Evolutionary conservation across 2,888 invertebrate genomes (phyloP).

Genomic region (Crioceris asparagi): DNA sequence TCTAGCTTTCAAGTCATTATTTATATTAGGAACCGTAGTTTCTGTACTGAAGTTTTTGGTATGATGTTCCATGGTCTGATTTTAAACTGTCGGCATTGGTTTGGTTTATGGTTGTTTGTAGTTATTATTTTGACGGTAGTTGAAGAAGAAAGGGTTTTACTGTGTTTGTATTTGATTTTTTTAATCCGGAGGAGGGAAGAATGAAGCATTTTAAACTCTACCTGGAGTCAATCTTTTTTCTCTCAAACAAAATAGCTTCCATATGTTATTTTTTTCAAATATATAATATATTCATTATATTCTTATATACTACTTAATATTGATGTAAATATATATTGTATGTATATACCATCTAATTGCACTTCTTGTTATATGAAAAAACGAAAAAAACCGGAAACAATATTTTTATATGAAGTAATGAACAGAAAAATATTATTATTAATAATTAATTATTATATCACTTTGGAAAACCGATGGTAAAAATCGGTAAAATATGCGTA

Average conservation of each 20-base stretch:
- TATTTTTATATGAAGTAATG: no score
- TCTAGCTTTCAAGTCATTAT: no score
- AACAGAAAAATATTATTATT: no score
- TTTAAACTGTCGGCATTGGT: slow-evolving; percentile 48
- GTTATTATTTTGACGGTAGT: slow-evolving; percentile 39
- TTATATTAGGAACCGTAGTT: no score
- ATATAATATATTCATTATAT: slow-evolving; percentile 42
- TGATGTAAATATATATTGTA: slow-evolving; percentile 47
- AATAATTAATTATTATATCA: no score
- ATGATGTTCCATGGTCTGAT: no score
- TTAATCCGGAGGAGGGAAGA: no score
- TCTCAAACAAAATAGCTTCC: slow-evolving; percentile 52
- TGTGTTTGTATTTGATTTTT: background rate
- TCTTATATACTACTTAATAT: slow-evolving; percentile 42
- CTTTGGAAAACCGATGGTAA: slow-evolving; percentile 22
- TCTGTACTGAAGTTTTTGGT: no score
- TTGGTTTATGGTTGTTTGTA: slow-evolving; percentile 42
- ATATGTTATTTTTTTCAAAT: slow-evolving; percentile 39
- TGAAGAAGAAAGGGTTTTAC: slow-evolving; percentile 26
- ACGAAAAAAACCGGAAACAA: slow-evolving; percentile 29
- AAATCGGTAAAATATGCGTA: slow-evolving; percentile 3
- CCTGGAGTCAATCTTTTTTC: slow-evolving; percentile 53
- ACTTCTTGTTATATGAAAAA: slow-evolving; percentile 46
- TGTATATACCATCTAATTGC: slow-evolving; percentile 51
- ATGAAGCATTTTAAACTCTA: slow-evolving; percentile 40